Evolutionary conservation across 2,888 invertebrate species (phyloP), one percentile per base, ranked within the genome.

Genomic region (Ormyrus thymus): DNA sequence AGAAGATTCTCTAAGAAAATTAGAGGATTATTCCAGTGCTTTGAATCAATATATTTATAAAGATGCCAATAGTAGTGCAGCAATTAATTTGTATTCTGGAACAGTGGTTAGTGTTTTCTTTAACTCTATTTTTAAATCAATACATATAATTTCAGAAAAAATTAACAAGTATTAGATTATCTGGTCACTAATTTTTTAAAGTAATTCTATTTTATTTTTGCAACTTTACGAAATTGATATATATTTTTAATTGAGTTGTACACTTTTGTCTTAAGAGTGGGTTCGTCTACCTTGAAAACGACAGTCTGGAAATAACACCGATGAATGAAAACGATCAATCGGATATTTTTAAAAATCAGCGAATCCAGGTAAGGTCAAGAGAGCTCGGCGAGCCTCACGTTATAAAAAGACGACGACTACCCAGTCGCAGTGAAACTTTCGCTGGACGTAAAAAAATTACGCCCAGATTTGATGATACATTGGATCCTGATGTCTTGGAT

Each of bases 221-320:
- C 29, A 29, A 29, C 29, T 29, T 29, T 29, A 29, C 29, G 29
- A 29, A 29, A 29, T 3, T 29, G 29, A 29, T 29, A 29, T 29
- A 29, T 3, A 29, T 29, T 29, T 29, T 29, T 29, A 29, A 29
- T 29, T 29, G 29, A 29, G 29, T 29, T 29, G 29, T 29, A 29
- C 29, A 15, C 58, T 51, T 68, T 68, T 10, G 13, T 62, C n/a
- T 45, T 8, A 66, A 95, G 94, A 93, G 93, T 83, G 95, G 95
- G 13, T 90, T 95, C 76, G 92, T 95, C 69, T 92, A 95, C 81
- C 90, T 93, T 70, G 92, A 93, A 80, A 94, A 95, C 85, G 91
- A 92, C 0, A 94, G 94, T 0, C 92, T 94, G 80, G 95, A 95
- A 90, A 93, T 95, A 72, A 93, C 93, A 29, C 95, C 95, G 0